Evolutionary conservation across 2,888 invertebrate genomes (phyloP).

Genomic region (Ennomos quercinarius): DNA sequence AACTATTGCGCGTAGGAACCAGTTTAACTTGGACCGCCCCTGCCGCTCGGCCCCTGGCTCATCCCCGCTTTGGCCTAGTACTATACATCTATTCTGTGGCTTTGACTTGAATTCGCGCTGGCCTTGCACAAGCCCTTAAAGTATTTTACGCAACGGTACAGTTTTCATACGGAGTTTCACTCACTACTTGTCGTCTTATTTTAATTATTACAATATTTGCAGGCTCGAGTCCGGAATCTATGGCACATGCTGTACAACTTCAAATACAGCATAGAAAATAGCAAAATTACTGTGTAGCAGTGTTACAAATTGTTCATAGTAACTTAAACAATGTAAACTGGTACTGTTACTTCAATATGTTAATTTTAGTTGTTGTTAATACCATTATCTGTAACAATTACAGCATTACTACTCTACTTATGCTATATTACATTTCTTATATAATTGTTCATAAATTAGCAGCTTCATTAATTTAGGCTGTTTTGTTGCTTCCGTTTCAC

Average conservation of each 20-base stretch:
- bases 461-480: conserved; percentile 6
- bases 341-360: conserved; percentile 20
- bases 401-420: conserved; percentile 17
- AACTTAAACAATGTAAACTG: conserved; percentile 16
- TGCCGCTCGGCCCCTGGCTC: no score
- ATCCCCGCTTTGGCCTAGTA: no score
- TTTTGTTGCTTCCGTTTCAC: conserved; percentile 8
- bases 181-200: no score
- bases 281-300: conserved; percentile 3
- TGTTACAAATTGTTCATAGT: background rate
- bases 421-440: conserved; percentile 13
- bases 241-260: conserved; percentile 1
- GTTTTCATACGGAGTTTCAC: no score
- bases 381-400: conserved; percentile 40
- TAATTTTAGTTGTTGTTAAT: conserved; percentile 42
- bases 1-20: no score
- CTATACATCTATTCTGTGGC: no score
- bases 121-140: no score
- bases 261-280: background rate
- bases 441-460: conserved; percentile 24
- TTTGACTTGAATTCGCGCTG: no score
- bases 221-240: background rate
- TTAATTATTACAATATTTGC: no score
- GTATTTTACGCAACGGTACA: no score
- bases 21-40: no score